Evolutionary conservation across 1,140 invertebrate species (phyloP), one percentile per base, ranked within the genome.

Genomic region (Panagrolaimus sp.): DNA sequence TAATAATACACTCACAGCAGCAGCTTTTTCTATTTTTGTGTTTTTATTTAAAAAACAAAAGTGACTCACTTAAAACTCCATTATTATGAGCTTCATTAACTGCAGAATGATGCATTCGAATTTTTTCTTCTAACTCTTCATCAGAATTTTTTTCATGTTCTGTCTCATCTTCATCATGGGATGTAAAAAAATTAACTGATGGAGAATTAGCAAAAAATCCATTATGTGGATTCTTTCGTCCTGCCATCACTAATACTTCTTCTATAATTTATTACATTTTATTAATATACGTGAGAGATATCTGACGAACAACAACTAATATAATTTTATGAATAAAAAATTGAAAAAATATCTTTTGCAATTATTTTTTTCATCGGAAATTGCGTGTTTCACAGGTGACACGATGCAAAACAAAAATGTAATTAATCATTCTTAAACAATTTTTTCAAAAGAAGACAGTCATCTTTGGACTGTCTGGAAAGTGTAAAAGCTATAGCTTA

Each of bases 101-200:
- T 17, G 17, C 47, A 26, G 58, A 17, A 48, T 47, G 47, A n/a
- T 68, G 47, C 21, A 68, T 55, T 17, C 64, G 43, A 28, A 58
- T 48, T 58, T 76, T 66, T 38, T 76, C 73, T 12, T 15, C 21
- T 17, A 72, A 28, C 44, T 73, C 73, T 44, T 73, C 43, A 10
- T 73, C 63, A 15, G 48, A 52, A 28, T 72, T 75, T 10, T 52
- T 69, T 52, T 73, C 38, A 28, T 73, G 66, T 38, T 26, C 71
- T n/a, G 78, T 70, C 5, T 75, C 73, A 46, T 75, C 73, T 28
- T 78, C 69, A 24, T 78, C 69, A 15, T 63, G 67, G 7, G 65
- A 43, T 21, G 17, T 62, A 44, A 72, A 74, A 62, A 75, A 75
- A 46, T 75, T 76, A 38, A 75, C 74, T 7, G 70, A 68, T 14